Evolutionary conservation across 2,797 vertebrate genomes (phyloP), one percentile per base, ranked within the genome.

Genomic region (Bradypus variegatus): DNA sequence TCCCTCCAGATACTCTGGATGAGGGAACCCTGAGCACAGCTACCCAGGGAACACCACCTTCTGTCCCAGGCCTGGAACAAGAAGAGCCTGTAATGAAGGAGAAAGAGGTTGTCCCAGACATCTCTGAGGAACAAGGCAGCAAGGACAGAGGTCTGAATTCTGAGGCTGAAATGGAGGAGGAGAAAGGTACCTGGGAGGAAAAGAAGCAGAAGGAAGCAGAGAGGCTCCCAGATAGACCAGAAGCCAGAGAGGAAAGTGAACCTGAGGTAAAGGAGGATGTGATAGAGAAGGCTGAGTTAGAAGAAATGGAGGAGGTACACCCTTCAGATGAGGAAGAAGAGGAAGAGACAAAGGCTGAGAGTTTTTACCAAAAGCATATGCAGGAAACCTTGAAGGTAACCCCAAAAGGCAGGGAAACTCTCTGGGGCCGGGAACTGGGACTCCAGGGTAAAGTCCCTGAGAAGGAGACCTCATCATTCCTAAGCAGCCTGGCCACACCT

Each of bases 221-320:
- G 96, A 96, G 95, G 94, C 41, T 89, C 36, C 80, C 78, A 96
- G 98, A 96, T 21, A 96, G 95, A 80, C 94, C 92, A 55, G 96
- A 97, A 79, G 96, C 97, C 62, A 98, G 97, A 96, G 98, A 98
- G 88, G 98, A 98, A 89, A 94, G 86, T 45, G 98, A 98, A 82
- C 97, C 96, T 0, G 98, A 98, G 96, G 98, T 98, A 86, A 98
- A 97, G 83, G 98, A 98, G 80, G 98, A 98, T 82, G 98, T 99
- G 48, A 98, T 99, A 90, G 98, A 99, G 97, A 99, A 99, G 94
- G 99, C 98, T 14, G 99, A 99, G 86, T 92, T 99, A 80, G 99
- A 99, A 97, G 98, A 98, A 96, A 98, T 98, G 85, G 98, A 99
- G 96, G 98, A 98, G 88, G 76, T 91, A 19, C 81, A 95, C 97